phyloP scores from a whole-genome alignment of 2,113 vertebrate genomes.

The Polypterus bichir region DNA sequence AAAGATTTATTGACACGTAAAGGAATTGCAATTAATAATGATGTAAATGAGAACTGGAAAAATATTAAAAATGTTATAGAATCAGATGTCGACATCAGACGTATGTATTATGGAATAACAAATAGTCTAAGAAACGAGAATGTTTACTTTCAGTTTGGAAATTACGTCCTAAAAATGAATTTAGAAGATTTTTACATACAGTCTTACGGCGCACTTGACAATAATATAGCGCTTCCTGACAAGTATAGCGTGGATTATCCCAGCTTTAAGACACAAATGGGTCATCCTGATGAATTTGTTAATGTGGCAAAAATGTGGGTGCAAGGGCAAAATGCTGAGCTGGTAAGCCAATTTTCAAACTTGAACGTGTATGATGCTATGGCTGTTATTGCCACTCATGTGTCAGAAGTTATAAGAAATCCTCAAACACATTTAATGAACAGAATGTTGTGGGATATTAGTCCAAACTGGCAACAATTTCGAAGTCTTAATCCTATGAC shows the following conservation, averaged over 20 bases:
- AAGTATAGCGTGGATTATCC: not conserved
- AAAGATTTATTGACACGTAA: not conserved
- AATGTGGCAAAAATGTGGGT: not conserved
- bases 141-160: not conserved
- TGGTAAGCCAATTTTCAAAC: not conserved
- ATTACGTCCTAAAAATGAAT: slow-evolving; percentile 1
- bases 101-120: not conserved
- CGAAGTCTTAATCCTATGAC: not conserved
- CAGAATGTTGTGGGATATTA: not conserved
- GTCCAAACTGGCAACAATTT: not conserved
- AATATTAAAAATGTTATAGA: not conserved
- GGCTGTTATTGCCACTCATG: not conserved
- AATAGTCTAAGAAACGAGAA: not conserved
- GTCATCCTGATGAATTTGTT: not conserved
- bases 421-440: not conserved
- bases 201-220: not conserved
- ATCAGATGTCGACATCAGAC: not conserved
- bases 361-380: not conserved
- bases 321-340: accelerated
- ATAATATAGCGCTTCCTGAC: no score
- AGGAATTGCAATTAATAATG: not conserved
- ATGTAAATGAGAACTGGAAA: not conserved
- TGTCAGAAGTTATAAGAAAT: not conserved
- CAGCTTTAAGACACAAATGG: not conserved
- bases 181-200: slow-evolving; percentile 4